phyloP scores from a whole-genome alignment of 2,797 vertebrate species.

The Peromyscus eremicus region DNA sequence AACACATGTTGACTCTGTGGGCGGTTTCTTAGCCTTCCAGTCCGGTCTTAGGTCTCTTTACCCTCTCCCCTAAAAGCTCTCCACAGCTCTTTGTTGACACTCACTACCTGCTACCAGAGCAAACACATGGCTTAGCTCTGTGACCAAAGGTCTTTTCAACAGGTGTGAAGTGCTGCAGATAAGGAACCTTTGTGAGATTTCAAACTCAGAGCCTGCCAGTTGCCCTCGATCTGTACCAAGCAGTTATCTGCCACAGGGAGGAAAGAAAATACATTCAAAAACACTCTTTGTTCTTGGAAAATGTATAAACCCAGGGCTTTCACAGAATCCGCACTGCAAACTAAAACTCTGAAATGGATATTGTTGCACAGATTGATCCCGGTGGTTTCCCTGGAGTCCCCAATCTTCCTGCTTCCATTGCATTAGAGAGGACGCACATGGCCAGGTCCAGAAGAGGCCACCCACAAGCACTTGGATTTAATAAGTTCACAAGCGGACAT shows the following conservation, averaged over 20 bases:
- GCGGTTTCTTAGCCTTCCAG: neutral
- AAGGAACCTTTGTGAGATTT: slow-evolving; percentile 22
- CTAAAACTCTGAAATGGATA: neutral
- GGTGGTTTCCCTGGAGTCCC: neutral
- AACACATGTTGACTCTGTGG: neutral
- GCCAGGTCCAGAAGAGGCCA: slow-evolving; percentile 42
- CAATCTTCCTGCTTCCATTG: neutral
- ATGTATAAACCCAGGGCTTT: neutral
- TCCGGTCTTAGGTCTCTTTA: neutral
- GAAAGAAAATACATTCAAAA: neutral
- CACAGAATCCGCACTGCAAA: slow-evolving; percentile 37
- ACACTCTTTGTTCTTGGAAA: slow-evolving; percentile 14
- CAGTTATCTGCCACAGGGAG: neutral
- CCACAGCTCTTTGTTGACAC: slow-evolving; percentile 62
- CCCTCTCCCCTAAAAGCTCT: neutral
- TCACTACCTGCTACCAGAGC: neutral
- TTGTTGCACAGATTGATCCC: neutral
- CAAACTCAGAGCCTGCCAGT: neutral
- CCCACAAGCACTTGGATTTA: slow-evolving; percentile 52
- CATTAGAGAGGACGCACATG: neutral
- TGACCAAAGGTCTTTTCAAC: slow-evolving; percentile 71
- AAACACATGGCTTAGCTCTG: slow-evolving; percentile 45
- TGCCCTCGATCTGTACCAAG: neutral
- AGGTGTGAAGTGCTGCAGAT: slow-evolving; percentile 70
- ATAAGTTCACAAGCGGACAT: slow-evolving; percentile 50